Conservation (phyloP, 2,113 vertebrate genomes). For the Beaufortia kweichowensis region DNA sequence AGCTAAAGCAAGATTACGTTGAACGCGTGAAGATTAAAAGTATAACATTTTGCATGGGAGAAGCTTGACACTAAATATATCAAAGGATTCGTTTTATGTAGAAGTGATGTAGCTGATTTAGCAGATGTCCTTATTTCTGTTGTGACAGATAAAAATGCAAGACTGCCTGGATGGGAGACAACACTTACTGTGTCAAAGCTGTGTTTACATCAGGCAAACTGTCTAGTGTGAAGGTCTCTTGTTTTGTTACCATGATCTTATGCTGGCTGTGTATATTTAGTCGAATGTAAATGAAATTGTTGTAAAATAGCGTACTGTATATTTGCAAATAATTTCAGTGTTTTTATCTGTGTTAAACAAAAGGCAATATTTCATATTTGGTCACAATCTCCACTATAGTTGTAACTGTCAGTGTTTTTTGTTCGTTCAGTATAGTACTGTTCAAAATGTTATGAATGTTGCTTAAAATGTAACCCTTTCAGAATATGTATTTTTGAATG, state of each 20-base stretch:
- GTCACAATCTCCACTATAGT: constrained; percentile 3
- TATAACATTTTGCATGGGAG: constrained; percentile 11
- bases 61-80: not conserved
- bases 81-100: not conserved
- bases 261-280: constrained; percentile 35
- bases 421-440: not conserved
- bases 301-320: constrained; percentile 17
- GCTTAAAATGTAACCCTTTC: constrained; percentile 19
- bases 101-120: not conserved
- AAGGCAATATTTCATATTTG: constrained; percentile 21
- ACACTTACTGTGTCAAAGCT: constrained; percentile 27
- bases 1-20: not conserved
- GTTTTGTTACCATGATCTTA: constrained; percentile 18
- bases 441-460: constrained; percentile 14
- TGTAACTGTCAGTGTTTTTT: constrained; percentile 23
- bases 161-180: not conserved
- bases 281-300: constrained; percentile 26
- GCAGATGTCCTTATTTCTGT: not conserved
- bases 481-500: constrained; percentile 32
- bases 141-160: not conserved
- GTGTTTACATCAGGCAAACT: constrained; percentile 20
- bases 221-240: constrained; percentile 5
- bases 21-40: not conserved
- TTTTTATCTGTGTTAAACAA: constrained; percentile 17
- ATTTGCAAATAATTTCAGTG: constrained; percentile 25